Evolutionary conservation across 2,888 invertebrate species (phyloP), one percentile per base, ranked within the genome.

Genomic region (Belgica antarctica): DNA sequence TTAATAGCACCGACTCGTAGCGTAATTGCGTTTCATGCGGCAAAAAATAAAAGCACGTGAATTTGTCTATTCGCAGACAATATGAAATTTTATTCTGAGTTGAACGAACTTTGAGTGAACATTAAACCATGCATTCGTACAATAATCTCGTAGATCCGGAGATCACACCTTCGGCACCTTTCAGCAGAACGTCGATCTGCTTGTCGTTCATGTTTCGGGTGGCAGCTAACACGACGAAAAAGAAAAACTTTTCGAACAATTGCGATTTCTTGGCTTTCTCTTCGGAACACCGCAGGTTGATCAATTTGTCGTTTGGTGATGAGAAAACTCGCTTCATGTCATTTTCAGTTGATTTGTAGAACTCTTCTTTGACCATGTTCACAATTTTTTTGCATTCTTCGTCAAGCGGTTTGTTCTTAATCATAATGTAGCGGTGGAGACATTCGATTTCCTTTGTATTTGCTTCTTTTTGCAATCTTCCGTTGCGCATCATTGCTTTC

Each of bases 181-280:
- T 46, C 1, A 41, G 19, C 3, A 66, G 7, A 12, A 41, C 27
- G 19, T 66, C 36, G 22, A 66, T 66, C 28, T 66, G 65, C 19
- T 66, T 46, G 27, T 66, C 28, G 15, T 46, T 66, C 28, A 66
- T 17, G 22, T 66, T n/a, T 10, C 24, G 19, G 1, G 46, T 28
- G 19, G 65, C 41, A 15, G 65, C 47, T 8, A 66, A 17, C 2
- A 66, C 65, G 15, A 66, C 65, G 12, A 66, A 66, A 27, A 66
- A 66, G 27, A 47, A 66, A 25, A 47, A 15, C 17, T 41, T 36
- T 24, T 66, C 65, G 41, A 66, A 66, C 17, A 66, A 8, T 47
- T 47, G 41, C 10, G 2, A n/a, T 17, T 66, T 24, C 41, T 27
- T 41, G 8, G 47, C 47, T 46, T 66, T 66, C 65, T 66, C 27